Percentiles rank a stretch among this genome's conserved stretches.
These are phyloP conservation scores for Solenopsis invicta DNA, from an alignment of 1,140 invertebrate species.

Conservation along the genomic window DNA sequence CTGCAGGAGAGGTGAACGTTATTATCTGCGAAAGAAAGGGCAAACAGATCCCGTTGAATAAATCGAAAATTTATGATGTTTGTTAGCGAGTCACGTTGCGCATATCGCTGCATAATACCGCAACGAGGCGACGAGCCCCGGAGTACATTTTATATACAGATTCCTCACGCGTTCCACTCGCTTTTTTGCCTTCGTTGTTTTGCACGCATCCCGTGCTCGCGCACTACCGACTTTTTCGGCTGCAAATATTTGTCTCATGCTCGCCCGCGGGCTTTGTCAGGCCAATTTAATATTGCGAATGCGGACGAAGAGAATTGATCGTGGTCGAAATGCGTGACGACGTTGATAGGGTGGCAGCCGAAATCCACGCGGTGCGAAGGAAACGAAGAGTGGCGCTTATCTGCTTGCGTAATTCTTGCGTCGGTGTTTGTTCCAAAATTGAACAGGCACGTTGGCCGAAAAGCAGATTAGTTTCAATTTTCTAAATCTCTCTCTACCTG, in stretches of 20 bases:
- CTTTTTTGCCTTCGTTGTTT: slow-evolving; percentile 75
- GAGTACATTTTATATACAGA: slow-evolving; percentile 71
- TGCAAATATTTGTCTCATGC: slow-evolving; percentile 75
- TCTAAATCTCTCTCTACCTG: neutral
- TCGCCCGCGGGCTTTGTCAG: slow-evolving; percentile 72
- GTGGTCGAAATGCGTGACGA: slow-evolving; percentile 65
- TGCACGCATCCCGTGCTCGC: slow-evolving; percentile 63
- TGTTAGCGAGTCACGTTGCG: slow-evolving; percentile 67
- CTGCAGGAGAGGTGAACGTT: slow-evolving; percentile 55
- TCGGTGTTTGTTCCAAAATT: neutral
- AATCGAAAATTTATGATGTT: slow-evolving; percentile 77
- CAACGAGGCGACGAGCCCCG: slow-evolving; percentile 62
- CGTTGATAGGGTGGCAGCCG: slow-evolving; percentile 23
- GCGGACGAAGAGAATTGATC: slow-evolving; percentile 71
- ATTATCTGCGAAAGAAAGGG: slow-evolving; percentile 56
- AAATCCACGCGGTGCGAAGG: slow-evolving; percentile 3
- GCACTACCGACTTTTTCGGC: slow-evolving; percentile 68
- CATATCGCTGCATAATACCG: slow-evolving; percentile 73
- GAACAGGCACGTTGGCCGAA: neutral
- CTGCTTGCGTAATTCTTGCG: neutral
- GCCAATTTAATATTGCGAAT: slow-evolving; percentile 76
- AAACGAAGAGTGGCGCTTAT: neutral
- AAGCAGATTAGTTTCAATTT: neutral
- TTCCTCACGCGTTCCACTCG: slow-evolving; percentile 71
- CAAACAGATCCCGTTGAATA: slow-evolving; percentile 72